phyloP scores from a whole-genome alignment of 2,797 vertebrate genomes.

The Cyprinella venusta region DNA sequence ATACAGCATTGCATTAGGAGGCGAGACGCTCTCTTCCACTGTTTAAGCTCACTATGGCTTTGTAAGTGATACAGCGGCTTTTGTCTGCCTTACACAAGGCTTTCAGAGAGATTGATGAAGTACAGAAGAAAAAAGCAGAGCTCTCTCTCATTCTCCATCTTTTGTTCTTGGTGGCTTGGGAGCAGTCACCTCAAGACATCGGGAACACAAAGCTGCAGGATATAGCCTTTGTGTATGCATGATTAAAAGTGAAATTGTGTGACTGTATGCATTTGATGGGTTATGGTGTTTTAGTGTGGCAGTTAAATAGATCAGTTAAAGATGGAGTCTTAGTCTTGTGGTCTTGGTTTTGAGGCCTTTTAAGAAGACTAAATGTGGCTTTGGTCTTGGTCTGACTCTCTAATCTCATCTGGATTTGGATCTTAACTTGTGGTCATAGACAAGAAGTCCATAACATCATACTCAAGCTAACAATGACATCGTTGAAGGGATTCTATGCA shows the following conservation, averaged over 20 bases:
- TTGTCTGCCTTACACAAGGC: constrained; percentile 65
- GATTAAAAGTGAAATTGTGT: constrained; percentile 21
- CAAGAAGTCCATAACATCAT: not conserved
- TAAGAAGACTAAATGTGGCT: not conserved
- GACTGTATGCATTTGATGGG: not conserved
- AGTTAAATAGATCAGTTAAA: constrained; percentile 4
- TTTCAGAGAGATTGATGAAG: constrained; percentile 59
- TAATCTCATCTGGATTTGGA: not conserved
- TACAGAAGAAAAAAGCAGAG: constrained; percentile 51
- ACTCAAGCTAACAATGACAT: not conserved
- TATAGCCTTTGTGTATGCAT: constrained; percentile 18
- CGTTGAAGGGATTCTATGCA: too few species aligned
- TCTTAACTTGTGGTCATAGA: not conserved
- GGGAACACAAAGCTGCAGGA: constrained; percentile 23
- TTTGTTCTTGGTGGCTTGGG: constrained; percentile 22
- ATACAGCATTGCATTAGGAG: constrained; percentile 67
- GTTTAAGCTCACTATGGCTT: constrained; percentile 55
- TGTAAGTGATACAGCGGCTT: constrained; percentile 68
- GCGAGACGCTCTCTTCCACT: constrained; percentile 57
- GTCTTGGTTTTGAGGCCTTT: not conserved
- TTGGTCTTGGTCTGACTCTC: not conserved
- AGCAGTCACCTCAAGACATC: constrained; percentile 28
- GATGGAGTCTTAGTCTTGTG: not conserved
- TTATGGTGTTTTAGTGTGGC: not conserved
- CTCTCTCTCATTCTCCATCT: constrained; percentile 15